These are phyloP conservation scores for Ridgeia piscesae DNA, from an alignment of 1,140 invertebrate species.

Conservation along the genomic window DNA sequence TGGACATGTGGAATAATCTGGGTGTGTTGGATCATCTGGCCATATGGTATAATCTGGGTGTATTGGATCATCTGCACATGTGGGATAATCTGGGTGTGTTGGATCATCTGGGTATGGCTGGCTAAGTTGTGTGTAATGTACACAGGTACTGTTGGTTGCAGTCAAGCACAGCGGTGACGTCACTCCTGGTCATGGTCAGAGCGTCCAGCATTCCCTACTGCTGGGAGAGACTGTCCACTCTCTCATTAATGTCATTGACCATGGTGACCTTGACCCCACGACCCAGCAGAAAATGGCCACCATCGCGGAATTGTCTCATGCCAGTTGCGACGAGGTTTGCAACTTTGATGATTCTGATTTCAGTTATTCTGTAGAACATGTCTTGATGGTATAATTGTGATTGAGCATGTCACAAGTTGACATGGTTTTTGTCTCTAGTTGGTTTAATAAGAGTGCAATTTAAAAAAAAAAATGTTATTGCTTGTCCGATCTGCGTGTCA, in stretches of 20 bases:
- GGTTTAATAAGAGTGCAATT: too few relatives aligned
- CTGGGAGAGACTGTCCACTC: conserved; percentile 35
- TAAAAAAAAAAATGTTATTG: too few relatives aligned
- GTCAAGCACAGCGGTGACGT: conserved; percentile 36
- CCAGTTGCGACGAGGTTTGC: neutral
- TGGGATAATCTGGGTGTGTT: too few relatives aligned
- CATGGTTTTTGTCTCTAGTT: too few relatives aligned
- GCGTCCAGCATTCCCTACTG: conserved; percentile 38
- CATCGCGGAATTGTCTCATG: conserved; percentile 20
- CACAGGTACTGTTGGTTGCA: too few relatives aligned
- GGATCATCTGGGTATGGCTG: too few relatives aligned
- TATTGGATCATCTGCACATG: too few relatives aligned
- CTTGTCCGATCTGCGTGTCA: too few relatives aligned
- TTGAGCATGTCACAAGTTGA: neutral
- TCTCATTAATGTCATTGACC: conserved; percentile 34
- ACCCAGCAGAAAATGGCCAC: conserved; percentile 37
- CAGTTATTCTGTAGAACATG: neutral
- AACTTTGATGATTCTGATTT: neutral
- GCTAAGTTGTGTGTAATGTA: too few relatives aligned
- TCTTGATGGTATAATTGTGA: neutral
- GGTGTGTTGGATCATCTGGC: too few relatives aligned
- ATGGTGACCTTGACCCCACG: conserved; percentile 30
- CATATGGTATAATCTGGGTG: too few relatives aligned
- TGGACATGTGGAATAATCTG: too few relatives aligned
- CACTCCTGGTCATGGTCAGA: conserved; percentile 31